Evolutionary conservation across 1,140 invertebrate species (phyloP).

Genomic region (honey bee (Apis mellifera)): DNA sequence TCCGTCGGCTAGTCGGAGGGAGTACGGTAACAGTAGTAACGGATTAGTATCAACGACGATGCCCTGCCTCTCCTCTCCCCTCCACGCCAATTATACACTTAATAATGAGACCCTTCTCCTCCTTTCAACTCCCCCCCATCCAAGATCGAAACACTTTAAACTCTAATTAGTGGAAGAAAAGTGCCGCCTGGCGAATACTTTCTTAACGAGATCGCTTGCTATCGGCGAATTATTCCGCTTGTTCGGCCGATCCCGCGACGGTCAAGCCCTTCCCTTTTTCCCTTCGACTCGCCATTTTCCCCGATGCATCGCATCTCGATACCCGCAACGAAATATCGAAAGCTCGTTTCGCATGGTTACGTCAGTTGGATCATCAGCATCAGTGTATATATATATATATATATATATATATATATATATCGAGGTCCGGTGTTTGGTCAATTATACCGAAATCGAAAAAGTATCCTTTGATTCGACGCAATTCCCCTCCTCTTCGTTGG

Average conservation of each 20-base stretch:
- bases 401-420: too few relatives aligned
- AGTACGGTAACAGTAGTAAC: slow-evolving; percentile 31
- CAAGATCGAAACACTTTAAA: slow-evolving; percentile 58
- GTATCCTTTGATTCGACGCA: background rate
- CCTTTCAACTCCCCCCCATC: background rate
- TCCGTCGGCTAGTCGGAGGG: slow-evolving; percentile 76
- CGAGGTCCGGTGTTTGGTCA: background rate
- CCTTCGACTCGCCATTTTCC: background rate
- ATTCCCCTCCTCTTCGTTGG: too few relatives aligned
- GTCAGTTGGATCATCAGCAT: too few relatives aligned
- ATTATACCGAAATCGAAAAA: slow-evolving; percentile 15
- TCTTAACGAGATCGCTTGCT: slow-evolving; percentile 70
- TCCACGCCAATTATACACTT: slow-evolving; percentile 69
- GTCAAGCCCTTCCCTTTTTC: slow-evolving; percentile 15
- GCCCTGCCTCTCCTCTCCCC: slow-evolving; percentile 38
- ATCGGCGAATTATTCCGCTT: slow-evolving; percentile 63
- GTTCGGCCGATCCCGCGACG: slow-evolving; percentile 39
- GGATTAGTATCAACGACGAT: slow-evolving; percentile 58
- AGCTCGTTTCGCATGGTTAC: background rate
- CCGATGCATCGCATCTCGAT: slow-evolving; percentile 34
- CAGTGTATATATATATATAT: too few relatives aligned
- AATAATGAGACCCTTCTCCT: slow-evolving; percentile 63
- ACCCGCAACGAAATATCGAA: slow-evolving; percentile 2
- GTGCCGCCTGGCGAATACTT: slow-evolving; percentile 63
- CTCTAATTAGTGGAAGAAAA: slow-evolving; percentile 71